A percentile compares a stretch with the other conserved stretches of the same genome.
phyloP scores from a whole-genome alignment of 2,797 vertebrate species.

The Tiaroga cobitis region DNA sequence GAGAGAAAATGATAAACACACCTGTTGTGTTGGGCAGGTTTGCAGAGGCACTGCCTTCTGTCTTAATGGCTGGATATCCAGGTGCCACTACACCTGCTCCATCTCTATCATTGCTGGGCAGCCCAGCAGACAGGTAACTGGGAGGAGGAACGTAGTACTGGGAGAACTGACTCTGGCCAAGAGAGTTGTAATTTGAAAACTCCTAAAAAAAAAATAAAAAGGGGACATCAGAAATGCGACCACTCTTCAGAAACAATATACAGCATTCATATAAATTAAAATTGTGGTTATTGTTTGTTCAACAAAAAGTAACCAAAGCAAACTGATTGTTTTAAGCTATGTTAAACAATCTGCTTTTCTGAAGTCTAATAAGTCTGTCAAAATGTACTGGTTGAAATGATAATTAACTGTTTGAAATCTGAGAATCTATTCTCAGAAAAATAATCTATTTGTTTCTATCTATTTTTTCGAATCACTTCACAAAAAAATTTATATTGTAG shows the following conservation, averaged over 20 bases:
- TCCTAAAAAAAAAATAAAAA: slow-evolving; percentile 76
- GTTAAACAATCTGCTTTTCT: neutral
- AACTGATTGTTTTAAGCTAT: neutral
- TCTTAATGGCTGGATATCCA: slow-evolving; percentile 79
- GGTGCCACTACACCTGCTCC: slow-evolving; percentile 67
- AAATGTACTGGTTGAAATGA: neutral
- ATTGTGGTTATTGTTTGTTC: neutral
- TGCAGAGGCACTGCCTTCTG: slow-evolving; percentile 72
- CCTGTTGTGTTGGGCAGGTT: slow-evolving; percentile 83
- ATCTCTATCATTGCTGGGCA: slow-evolving; percentile 79
- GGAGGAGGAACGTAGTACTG: slow-evolving; percentile 88
- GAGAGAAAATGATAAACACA: slow-evolving; percentile 59
- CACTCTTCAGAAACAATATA: neutral
- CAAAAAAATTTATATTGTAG: neutral
- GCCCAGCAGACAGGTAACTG: slow-evolving; percentile 83
- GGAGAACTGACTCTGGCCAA: slow-evolving; percentile 92
- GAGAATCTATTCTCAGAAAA: neutral
- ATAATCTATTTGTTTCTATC: neutral
- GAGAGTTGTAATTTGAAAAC: slow-evolving; percentile 88
- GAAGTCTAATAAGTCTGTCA: neutral
- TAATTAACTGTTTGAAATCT: neutral
- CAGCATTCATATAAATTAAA: neutral
- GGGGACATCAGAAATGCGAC: neutral
- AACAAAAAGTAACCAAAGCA: neutral
- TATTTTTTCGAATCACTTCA: neutral